Percentiles rank a stretch among this genome's conserved stretches.
Conservation (phyloP, 2,888 invertebrate species). For the Alitta virens region DNA sequence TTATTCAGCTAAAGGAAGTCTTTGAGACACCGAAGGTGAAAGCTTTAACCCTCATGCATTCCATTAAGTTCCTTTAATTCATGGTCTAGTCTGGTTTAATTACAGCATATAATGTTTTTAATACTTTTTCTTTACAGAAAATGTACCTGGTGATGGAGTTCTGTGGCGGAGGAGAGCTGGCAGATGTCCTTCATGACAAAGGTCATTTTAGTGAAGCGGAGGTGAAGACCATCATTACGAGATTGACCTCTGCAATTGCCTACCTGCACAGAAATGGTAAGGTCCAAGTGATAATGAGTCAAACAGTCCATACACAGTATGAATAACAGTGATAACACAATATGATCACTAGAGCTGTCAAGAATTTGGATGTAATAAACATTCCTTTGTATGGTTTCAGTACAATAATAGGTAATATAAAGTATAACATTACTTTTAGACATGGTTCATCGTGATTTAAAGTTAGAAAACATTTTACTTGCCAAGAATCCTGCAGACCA, state of each 20-base stretch:
- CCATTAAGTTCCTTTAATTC: no score
- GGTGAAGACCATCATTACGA: conserved; percentile 46
- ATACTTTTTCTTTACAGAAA: conserved; percentile 43
- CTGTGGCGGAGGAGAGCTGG: conserved; percentile 60
- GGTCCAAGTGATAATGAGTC: conserved; percentile 5
- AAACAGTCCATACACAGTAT: no score
- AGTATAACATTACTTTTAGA: no score
- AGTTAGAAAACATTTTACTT: conserved; percentile 58
- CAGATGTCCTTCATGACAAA: conserved; percentile 56
- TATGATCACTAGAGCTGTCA: no score
- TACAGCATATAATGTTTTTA: no score
- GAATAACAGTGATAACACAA: no score
- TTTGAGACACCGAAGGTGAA: conserved; percentile 60
- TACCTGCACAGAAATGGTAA: conserved; percentile 56
- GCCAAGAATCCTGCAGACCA: conserved; percentile 59
- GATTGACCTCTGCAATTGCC: conserved; percentile 52
- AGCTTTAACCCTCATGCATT: no score
- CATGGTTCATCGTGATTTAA: conserved; percentile 57
- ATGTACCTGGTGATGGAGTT: conserved; percentile 63
- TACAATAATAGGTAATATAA: no score
- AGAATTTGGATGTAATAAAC: no score
- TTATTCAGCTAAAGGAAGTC: conserved; percentile 62
- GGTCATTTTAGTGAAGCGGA: conserved; percentile 45
- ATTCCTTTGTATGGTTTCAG: no score
- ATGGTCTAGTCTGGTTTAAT: no score